A percentile compares a stretch with the other conserved stretches of the same genome.
phyloP scores from a whole-genome alignment of 2,797 vertebrate genomes.

The Anguilla anguilla region DNA sequence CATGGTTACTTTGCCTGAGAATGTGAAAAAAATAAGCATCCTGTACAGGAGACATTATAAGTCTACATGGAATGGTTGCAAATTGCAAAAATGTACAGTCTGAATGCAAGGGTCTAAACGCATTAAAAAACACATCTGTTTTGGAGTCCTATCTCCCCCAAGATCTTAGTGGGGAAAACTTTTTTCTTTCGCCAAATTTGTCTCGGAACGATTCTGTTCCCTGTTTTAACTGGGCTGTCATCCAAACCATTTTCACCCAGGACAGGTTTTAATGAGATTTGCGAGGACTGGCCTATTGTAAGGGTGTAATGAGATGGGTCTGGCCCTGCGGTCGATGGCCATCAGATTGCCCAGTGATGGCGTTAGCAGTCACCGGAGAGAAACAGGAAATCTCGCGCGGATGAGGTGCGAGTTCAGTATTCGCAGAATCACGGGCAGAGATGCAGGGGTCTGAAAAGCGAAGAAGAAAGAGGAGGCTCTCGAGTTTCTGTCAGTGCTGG shows the following conservation, averaged over 20 bases:
- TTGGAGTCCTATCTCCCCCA: neutral
- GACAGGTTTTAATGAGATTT: neutral
- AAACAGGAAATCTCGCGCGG: neutral
- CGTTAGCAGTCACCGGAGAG: neutral
- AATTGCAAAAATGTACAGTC: neutral
- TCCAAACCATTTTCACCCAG: slow-evolving; percentile 7
- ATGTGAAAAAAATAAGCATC: too few species aligned
- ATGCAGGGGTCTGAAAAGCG: neutral
- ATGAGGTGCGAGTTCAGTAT: neutral
- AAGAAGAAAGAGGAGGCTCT: neutral
- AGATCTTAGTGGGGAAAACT: neutral
- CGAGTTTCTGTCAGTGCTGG: neutral
- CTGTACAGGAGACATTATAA: neutral
- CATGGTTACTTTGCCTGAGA: too few species aligned
- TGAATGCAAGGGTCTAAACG: neutral
- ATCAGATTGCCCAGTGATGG: neutral
- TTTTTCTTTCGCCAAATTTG: neutral
- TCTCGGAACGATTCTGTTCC: neutral
- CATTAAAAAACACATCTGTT: neutral
- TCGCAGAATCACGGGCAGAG: neutral
- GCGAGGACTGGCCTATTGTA: neutral
- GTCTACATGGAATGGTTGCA: neutral
- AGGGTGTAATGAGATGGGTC: neutral
- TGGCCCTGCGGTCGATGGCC: neutral
- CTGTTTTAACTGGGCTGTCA: neutral